These are phyloP conservation scores for Pediacus dermestoides DNA, from an alignment of 2,888 invertebrate species.

Conservation along the genomic window DNA sequence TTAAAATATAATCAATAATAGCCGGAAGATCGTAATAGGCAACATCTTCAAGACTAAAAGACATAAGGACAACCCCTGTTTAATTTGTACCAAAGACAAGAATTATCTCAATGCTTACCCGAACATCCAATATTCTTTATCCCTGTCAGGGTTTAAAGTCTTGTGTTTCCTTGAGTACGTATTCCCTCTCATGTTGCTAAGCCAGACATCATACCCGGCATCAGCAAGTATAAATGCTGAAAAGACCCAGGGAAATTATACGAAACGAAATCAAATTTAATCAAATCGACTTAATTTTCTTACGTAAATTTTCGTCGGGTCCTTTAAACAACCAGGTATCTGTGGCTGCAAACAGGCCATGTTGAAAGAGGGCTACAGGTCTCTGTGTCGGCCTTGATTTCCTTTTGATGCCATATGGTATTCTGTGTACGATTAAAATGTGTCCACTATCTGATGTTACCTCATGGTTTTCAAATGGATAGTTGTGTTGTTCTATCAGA, in stretches of 20 bases:
- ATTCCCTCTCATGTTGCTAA: conserved; percentile 61
- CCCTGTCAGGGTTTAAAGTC: conserved; percentile 43
- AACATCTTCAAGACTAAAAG: conserved; percentile 60
- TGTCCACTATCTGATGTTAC: conserved; percentile 56
- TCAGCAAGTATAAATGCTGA: conserved; percentile 50
- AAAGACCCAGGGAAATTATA: conserved; percentile 14
- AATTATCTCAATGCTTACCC: background rate
- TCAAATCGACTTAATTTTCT: conserved; percentile 19
- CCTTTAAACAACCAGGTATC: conserved; percentile 56
- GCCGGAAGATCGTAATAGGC: conserved; percentile 61
- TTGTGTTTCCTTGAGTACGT: conserved; percentile 55
- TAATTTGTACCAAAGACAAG: background rate
- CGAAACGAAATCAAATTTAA: conserved; percentile 6
- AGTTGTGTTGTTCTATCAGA: conserved; percentile 46
- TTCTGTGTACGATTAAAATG: conserved; percentile 55
- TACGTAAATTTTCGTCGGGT: conserved; percentile 53
- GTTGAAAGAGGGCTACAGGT: conserved; percentile 51
- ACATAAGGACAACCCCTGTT: background rate
- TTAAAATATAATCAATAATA: conserved; percentile 57
- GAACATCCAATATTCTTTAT: conserved; percentile 56
- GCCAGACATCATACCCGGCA: conserved; percentile 55
- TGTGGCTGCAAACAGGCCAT: conserved; percentile 56
- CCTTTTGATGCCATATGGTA: conserved; percentile 49
- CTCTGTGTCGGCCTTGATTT: conserved; percentile 18
- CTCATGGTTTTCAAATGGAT: conserved; percentile 48